Conservation (phyloP, 2,797 vertebrate genomes). For the Buceros bicornis region DNA sequence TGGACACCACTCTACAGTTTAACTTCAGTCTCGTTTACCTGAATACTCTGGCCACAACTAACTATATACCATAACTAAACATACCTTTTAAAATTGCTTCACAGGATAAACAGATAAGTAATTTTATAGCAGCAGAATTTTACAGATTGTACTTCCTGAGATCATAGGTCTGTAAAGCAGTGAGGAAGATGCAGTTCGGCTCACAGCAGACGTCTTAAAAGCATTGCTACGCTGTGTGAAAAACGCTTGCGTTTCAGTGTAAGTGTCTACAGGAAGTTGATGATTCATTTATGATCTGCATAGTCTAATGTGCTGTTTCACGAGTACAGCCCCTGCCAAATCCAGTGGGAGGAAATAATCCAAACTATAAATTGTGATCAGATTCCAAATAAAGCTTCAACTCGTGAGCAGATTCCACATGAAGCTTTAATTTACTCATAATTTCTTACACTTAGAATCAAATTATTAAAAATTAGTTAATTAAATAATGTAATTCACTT, state of each 20-base stretch:
- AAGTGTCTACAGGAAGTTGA: neutral
- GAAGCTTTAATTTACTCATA: neutral
- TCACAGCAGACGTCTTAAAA: neutral
- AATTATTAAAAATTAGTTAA: neutral
- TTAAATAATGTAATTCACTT: neutral
- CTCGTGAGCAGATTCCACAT: neutral
- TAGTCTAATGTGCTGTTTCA: neutral
- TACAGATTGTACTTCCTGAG: neutral
- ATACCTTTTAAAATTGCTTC: neutral
- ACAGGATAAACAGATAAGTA: neutral
- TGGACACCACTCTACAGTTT: accelerated
- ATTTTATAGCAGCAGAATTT: neutral
- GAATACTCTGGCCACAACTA: neutral
- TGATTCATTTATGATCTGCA: slow-evolving; percentile 1
- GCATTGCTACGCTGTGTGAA: accelerated
- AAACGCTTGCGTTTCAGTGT: neutral
- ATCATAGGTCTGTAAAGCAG: neutral
- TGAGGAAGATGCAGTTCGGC: neutral
- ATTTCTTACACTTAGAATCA: neutral
- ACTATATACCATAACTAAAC: neutral
- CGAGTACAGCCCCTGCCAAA: neutral
- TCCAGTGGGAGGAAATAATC: neutral
- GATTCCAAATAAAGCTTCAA: neutral
- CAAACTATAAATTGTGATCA: neutral
- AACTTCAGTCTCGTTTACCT: neutral